phyloP scores from a whole-genome alignment of 2,797 vertebrate genomes.

The Fringilla coelebs region DNA sequence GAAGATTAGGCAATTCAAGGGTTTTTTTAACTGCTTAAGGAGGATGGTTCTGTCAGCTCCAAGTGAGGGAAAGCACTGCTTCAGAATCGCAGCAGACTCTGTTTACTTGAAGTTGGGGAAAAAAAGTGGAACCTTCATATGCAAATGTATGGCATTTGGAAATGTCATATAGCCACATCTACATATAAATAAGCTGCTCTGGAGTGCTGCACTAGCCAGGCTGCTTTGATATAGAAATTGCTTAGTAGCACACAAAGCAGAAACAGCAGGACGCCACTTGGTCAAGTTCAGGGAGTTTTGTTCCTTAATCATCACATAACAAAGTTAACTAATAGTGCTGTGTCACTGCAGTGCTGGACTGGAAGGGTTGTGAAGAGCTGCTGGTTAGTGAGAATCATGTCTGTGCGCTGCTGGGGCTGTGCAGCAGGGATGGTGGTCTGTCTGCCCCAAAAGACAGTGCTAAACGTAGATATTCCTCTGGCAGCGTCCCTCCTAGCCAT shows the following conservation, averaged over 20 bases:
- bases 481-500: background rate
- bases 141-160: constrained; percentile 83
- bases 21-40: background rate
- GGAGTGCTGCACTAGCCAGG: constrained; percentile 47
- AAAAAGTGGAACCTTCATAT: constrained; percentile 73
- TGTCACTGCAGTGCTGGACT: background rate
- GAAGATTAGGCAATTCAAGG: background rate
- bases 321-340: background rate
- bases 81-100: constrained; percentile 60
- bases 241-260: constrained; percentile 30
- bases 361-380: background rate
- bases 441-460: background rate
- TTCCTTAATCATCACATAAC: constrained; percentile 36
- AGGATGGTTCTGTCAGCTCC: constrained; percentile 34
- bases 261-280: constrained; percentile 15
- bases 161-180: constrained; percentile 81
- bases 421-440: fast-evolving
- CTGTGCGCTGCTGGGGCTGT: background rate
- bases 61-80: constrained; percentile 38
- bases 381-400: background rate
- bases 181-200: constrained; percentile 78
- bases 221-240: constrained; percentile 62
- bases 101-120: constrained; percentile 66
- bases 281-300: background rate
- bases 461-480: background rate